Evolutionary conservation across 2,888 invertebrate species (phyloP), one percentile per base, ranked within the genome.

Genomic region (Smittia aterrima): DNA sequence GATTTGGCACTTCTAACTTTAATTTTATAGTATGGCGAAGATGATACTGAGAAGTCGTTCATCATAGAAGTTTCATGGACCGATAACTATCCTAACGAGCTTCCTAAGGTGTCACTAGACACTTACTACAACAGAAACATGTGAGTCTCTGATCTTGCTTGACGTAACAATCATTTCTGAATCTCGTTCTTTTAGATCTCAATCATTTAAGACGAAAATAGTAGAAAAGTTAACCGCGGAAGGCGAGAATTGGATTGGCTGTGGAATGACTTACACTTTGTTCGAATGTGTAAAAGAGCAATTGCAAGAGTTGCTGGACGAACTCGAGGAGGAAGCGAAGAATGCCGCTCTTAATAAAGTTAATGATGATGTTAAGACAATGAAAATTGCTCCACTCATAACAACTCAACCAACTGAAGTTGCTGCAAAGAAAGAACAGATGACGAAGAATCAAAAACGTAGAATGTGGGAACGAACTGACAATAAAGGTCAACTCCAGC

Each of bases 201-300:
- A 86, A 41, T 80, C 85, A 1, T 89, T 93, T 0, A 95, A 95
- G 82, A 84, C 88, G 66, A 89, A 88, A 79, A 87, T 95, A 75
- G 79, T 87, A 11, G 80, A 84, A 7, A 85, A 86, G 71, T 82
- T 93, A 0, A 84, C 85, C 13, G 84, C 85, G 11, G 93, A 95
- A 82, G 92, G 92, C 0, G 89, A 92, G 53, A 91, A 92, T 78
- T 92, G 92, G 86, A 79, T 95, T 16, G 96, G 95, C 0, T 91
- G 91, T 84, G 95, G 95, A 1, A 96, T 96, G 95, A 97, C 96
- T 0, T 98, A 95, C 80, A 93, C 95, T 0, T 83, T 98, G 72
- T 95, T 98, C 81, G 96, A 98, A 83, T 93, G 89, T 81, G 85
- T 94, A 16, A 95, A 95, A 81, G 96, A 97, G 80, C 90, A 90